Evolutionary conservation across 2,113 vertebrate species (phyloP), one percentile per base, ranked within the genome.

Genomic region (Hystrix brachyura): DNA sequence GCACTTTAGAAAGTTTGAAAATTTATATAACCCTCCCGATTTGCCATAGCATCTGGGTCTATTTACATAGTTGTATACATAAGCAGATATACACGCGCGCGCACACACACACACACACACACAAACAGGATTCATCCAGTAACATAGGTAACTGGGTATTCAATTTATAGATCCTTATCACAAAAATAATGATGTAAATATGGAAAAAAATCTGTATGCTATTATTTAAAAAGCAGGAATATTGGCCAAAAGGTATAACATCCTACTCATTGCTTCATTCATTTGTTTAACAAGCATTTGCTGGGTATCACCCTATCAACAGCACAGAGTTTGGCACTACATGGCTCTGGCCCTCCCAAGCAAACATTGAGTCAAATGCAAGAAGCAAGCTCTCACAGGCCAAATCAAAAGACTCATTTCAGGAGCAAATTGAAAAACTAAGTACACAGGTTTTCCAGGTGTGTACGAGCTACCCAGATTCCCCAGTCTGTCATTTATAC

Each of bases 1-100:
- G 87, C 83, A 94, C 18, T 83, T 87, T 43, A 87, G 86, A 87
- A 93, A 93, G 57, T 76, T 91, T 69, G 78, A 91, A 94, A 94
- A 67, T 19, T 32, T 88, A 23, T 7, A 25, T 13, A 59, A 34
- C 60, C 76, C 55, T 93, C 57, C 51, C 90, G 57, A 91, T 90
- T 94, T 92, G 71, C 90, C 84, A 85, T 18, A 80, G 84, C 59
- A 83, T 92, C 60, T 71, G 51, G 71, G 23, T 65, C 67, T 88
- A 97, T 91, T 29, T 82, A 72, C 18, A 48, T 69, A 46, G 82
- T 51, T 87, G 55, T 76, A 62, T 65, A 21, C 25, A n/a, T 12
- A n/a, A 15, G 25, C 27, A 76, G 3, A 69, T 38, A 46, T 5
- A 60, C 0, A 34, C 10, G 79, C 13, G 71, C 19, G 29, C 13